These are phyloP conservation scores for Pyrrhia umbra DNA, from an alignment of 2,888 invertebrate genomes.

Conservation along the genomic window DNA sequence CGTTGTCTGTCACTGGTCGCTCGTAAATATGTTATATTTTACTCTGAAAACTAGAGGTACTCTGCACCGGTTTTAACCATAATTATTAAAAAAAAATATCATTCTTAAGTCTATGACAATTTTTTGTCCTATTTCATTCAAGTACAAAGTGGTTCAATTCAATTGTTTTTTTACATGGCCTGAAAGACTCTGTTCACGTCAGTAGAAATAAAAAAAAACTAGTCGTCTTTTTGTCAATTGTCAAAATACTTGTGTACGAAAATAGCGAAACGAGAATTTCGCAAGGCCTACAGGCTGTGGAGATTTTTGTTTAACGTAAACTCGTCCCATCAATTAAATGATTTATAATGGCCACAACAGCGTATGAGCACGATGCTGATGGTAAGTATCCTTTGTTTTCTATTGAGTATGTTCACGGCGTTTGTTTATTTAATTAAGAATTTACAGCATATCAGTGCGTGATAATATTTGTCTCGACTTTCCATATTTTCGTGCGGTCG, in stretches of 20 bases:
- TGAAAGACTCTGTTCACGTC: slow-evolving; percentile 38
- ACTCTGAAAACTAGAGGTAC: neutral
- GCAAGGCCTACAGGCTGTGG: slow-evolving; percentile 52
- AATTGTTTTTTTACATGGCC: slow-evolving; percentile 26
- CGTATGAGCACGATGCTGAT: slow-evolving; percentile 86
- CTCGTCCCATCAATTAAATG: slow-evolving; percentile 56
- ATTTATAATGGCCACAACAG: slow-evolving; percentile 80
- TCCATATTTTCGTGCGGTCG: slow-evolving; percentile 55
- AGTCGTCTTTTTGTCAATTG: slow-evolving; percentile 56
- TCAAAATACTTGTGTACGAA: slow-evolving; percentile 72
- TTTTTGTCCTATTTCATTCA: no score
- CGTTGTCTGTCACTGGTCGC: slow-evolving; percentile 35
- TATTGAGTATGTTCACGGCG: slow-evolving; percentile 8
- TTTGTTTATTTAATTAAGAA: slow-evolving; percentile 49
- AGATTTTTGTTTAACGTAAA: slow-evolving; percentile 46
- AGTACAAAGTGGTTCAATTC: no score
- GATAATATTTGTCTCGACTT: slow-evolving; percentile 61
- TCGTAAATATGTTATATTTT: no score
- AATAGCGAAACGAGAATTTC: slow-evolving; percentile 68
- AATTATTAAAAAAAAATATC: neutral
- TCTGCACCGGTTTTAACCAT: slow-evolving; percentile 32
- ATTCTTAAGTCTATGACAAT: neutral
- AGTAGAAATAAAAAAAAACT: slow-evolving; percentile 19
- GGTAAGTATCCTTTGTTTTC: slow-evolving; percentile 70
- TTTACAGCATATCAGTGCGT: slow-evolving; percentile 51